Base-by-base conservation (phyloP, 1,140 invertebrate species). In the Heliconius eleuchia region DNA sequence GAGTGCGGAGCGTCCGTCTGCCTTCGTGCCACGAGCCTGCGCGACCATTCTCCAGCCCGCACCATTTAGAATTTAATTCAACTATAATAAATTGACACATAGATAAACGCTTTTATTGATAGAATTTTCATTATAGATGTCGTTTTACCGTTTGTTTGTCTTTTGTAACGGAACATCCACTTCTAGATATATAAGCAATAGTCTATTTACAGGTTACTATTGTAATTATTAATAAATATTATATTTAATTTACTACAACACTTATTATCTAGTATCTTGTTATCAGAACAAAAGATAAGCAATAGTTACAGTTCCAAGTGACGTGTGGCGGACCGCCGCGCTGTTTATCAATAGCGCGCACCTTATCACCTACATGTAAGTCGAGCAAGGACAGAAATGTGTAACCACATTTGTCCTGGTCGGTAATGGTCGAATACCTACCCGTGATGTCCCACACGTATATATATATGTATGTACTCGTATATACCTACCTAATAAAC, bases 21-120 rank as follows among this genome's bases (percentile, higher is more conserved):
- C 91, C 86, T 91, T 88, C 86, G 82, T 81, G 89, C 90, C 91
- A 92, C 91, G 90, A 90, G 90, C 87, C 87, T 85, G 82, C 79
- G 80, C 73, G 79, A 80, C 19, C 18, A 2, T 30, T 75, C 55
- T 42, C 55, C 70, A 42, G 42, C 42, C n/a, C 60, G 57, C 39
- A 27, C 57, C 37, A 3, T 37, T 39, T 87, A 87, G 80, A 87
- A 89, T 87, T 87, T 86, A 81, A 89, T 87, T 86, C 86, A 83
- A 83, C 83, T 84, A 87, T 81, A 87, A 85, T 86, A 85, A 86
- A 87, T 87, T 87, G 87, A 85, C 84, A 87, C 19, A 81, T 82
- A 75, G 82, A 80, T 85, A 82, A 84, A 86, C 72, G 60, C 42
- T 84, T 84, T 84, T 84, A 84, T 82, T 77, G 66, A 72, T 60